A percentile compares a stretch with the other conserved stretches of the same genome.
phyloP scores from a whole-genome alignment of 1,140 invertebrate genomes.

The Arctopsyche grandis region DNA sequence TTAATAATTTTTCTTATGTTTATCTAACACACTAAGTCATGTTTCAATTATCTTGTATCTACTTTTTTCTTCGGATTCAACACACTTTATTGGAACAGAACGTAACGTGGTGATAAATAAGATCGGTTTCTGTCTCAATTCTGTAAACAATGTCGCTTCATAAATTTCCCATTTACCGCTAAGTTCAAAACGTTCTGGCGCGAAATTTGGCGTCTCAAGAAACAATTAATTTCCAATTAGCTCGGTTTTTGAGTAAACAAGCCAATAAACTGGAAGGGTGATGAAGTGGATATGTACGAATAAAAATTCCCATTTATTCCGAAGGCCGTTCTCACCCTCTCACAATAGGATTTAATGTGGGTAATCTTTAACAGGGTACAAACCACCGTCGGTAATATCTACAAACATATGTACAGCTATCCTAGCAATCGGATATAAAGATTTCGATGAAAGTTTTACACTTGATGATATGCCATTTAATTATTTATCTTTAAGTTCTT shows the following conservation, averaged over 20 bases:
- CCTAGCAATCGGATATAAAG: too few species aligned
- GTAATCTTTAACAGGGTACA: not conserved
- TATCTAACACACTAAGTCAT: too few species aligned
- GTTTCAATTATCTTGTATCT: too few species aligned
- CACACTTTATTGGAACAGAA: too few species aligned
- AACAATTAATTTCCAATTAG: slow-evolving; percentile 22
- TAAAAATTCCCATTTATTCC: not conserved
- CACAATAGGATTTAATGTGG: not conserved
- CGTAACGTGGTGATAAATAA: too few species aligned
- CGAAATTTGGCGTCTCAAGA: not conserved
- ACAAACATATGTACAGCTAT: not conserved
- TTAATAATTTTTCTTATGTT: too few species aligned
- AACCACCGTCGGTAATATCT: not conserved
- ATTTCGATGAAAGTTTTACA: too few species aligned
- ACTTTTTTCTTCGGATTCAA: too few species aligned
- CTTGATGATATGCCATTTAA: too few species aligned
- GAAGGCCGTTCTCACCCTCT: not conserved
- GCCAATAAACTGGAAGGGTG: not conserved
- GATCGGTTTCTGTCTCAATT: not conserved
- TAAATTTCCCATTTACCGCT: too few species aligned
- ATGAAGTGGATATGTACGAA: not conserved
- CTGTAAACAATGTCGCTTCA: not conserved
- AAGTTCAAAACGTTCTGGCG: too few species aligned
- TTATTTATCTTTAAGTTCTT: too few species aligned
- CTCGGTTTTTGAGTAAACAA: slow-evolving; percentile 12